A percentile compares a stretch with the other conserved stretches of the same genome.
phyloP scores from a whole-genome alignment of 2,113 vertebrate genomes.

The Kryptolebias marmoratus region DNA sequence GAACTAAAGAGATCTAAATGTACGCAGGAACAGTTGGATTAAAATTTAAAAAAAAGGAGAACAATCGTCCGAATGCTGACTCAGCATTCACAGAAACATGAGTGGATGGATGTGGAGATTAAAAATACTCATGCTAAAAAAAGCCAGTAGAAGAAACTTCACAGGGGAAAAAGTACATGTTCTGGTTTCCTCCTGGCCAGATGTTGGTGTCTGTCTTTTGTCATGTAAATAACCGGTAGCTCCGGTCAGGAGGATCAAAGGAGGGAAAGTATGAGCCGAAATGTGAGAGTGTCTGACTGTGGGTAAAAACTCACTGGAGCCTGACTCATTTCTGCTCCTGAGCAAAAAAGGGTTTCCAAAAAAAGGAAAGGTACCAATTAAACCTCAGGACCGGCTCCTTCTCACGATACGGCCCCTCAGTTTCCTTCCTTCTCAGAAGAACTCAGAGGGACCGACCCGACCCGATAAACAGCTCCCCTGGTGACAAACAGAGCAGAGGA shows the following conservation, averaged over 20 bases:
- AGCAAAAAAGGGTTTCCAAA: constrained; percentile 70
- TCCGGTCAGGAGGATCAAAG: constrained; percentile 59
- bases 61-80: too few relatives aligned
- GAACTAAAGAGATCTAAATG: too few relatives aligned
- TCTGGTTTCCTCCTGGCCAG: constrained; percentile 20
- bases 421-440: constrained; percentile 53
- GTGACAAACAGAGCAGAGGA: constrained; percentile 46
- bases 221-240: constrained; percentile 61
- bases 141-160: neutral
- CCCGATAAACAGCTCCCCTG: constrained; percentile 55
- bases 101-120: neutral
- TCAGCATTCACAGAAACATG: neutral
- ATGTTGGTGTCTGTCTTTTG: constrained; percentile 24
- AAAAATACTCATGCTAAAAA: too few relatives aligned
- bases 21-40: too few relatives aligned
- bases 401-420: constrained; percentile 48
- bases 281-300: constrained; percentile 58
- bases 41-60: too few relatives aligned
- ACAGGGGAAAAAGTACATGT: neutral
- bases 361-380: constrained; percentile 78
- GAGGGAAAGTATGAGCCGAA: constrained; percentile 67
- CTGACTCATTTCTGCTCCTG: constrained; percentile 74
- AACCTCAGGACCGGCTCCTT: constrained; percentile 64
- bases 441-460: constrained; percentile 33
- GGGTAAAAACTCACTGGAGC: constrained; percentile 50